phyloP scores from a whole-genome alignment of 2,113 vertebrate genomes.

The Castor canadensis region DNA sequence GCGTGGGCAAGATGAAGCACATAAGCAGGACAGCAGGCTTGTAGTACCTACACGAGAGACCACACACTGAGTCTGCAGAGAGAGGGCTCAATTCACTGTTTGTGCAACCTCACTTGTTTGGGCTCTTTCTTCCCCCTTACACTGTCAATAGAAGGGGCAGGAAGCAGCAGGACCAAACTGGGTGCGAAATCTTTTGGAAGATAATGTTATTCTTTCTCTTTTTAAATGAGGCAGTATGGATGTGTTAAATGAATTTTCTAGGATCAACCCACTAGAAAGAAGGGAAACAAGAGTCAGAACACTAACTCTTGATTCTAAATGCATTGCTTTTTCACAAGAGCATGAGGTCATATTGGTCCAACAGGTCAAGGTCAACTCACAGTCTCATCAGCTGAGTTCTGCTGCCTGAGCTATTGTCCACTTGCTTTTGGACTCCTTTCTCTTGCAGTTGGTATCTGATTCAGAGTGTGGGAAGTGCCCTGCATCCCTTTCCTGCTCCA shows the following conservation, averaged over 20 bases:
- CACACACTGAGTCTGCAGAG: neutral
- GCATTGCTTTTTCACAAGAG: neutral
- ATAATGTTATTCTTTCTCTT: neutral
- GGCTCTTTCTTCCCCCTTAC: neutral
- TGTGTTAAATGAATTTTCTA: neutral
- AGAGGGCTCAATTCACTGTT: neutral
- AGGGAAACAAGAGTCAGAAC: neutral
- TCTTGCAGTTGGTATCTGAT: neutral
- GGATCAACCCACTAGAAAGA: neutral
- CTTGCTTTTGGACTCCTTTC: neutral
- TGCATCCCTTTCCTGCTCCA: neutral
- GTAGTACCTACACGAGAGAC: constrained; percentile 88
- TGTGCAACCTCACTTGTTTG: too few species aligned
- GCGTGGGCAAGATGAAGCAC: constrained; percentile 92
- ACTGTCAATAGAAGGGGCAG: neutral
- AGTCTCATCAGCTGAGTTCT: neutral
- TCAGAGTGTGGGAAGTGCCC: neutral
- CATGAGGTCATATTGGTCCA: neutral
- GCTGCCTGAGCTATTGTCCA: neutral
- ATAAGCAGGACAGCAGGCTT: constrained; percentile 89
- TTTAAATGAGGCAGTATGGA: neutral
- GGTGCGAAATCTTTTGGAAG: neutral
- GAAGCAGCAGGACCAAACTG: neutral
- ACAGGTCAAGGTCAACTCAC: neutral
- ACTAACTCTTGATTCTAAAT: neutral